phyloP scores from a whole-genome alignment of 2,113 vertebrate species.

The Phoenicopterus ruber region DNA sequence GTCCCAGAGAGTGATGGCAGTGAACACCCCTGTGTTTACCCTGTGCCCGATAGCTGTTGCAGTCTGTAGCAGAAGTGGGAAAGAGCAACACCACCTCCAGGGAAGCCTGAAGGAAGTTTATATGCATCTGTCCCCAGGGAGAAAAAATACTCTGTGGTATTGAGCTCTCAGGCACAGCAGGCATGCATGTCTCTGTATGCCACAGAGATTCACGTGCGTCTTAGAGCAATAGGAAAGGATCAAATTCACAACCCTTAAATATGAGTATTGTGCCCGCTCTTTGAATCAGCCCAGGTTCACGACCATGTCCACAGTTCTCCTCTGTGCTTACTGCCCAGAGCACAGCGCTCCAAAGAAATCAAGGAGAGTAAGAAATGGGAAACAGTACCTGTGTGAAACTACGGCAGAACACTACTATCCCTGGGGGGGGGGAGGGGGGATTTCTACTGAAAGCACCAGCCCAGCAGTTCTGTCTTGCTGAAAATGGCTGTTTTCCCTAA shows the following conservation, averaged over 20 bases:
- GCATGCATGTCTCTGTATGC: neutral
- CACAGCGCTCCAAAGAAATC: neutral
- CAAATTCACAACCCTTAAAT: neutral
- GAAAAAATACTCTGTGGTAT: neutral
- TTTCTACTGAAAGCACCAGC: neutral
- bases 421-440: too few species aligned
- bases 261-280: neutral
- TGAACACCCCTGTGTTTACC: neutral
- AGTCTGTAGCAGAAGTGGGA: neutral
- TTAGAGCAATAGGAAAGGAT: neutral
- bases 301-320: neutral
- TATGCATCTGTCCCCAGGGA: neutral
- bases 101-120: neutral
- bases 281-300: neutral
- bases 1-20: neutral
- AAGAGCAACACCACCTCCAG: neutral
- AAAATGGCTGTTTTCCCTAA: neutral
- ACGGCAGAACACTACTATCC: neutral
- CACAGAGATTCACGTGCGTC: neutral
- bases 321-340: neutral
- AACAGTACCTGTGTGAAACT: neutral
- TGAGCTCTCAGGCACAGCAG: neutral
- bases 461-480: neutral
- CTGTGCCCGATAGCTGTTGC: neutral
- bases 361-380: neutral